Evolutionary conservation across 1,140 invertebrate genomes (phyloP), one percentile per base, ranked within the genome.

Genomic region (Scylla paramamosain): DNA sequence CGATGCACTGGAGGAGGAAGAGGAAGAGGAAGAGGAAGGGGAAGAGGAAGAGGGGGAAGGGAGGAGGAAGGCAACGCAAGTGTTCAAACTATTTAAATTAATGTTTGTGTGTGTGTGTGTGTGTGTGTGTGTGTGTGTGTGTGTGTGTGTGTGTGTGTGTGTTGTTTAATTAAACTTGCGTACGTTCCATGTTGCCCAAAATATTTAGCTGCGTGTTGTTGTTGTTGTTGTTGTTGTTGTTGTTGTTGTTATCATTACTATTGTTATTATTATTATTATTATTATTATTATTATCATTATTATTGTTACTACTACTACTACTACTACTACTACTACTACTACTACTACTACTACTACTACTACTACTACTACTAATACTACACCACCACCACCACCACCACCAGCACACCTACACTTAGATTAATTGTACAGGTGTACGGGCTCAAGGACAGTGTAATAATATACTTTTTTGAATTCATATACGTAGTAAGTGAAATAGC

Each of bases 201-300:
- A 77, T n/a, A n/a, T 16, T 59, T 59, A 59, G 1, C 20, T 4
- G 10, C 6, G 6, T 59, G 20, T 59, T 59, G 0, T 12, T 59
- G 20, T 12, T 59, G n/a, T 67, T 77, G 20, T 77, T 77, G 20
- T n/a, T 77, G 20, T n/a, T 77, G 20, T n/a, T 77, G 20, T 77
- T 77, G 1, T 77, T 77, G 20, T 12, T n/a, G n/a, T 77, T 77
- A 77, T 77, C 8, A n/a, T 77, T 77, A 77, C n/a, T 77, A 77
- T 77, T 77, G n/a, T 77, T 77, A 77, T 77, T 77, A 77, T 77
- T 77, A 77, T 77, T 77, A 77, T 77, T 77, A 77, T 77, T 77
- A 77, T 77, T 77, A n/a, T n/a, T 77, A 77, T 77, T 77, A 77
- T 77, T n/a, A 25, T 77, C 25, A 59, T 59, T 20, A 59, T 20